phyloP scores from a whole-genome alignment of 2,797 vertebrate species.

The Poeciliopsis paucimaculata region DNA sequence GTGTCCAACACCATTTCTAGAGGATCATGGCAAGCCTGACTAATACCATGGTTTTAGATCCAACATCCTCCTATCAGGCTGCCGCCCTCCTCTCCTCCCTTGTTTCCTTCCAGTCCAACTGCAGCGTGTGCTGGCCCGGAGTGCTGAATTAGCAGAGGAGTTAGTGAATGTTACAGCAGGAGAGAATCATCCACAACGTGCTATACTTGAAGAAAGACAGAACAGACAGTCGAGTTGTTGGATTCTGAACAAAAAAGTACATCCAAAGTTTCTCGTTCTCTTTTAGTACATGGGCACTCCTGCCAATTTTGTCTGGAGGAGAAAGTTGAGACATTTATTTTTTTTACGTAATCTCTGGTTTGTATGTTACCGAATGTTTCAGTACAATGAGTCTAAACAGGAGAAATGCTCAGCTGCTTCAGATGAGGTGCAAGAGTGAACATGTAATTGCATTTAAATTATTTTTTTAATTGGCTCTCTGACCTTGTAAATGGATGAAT shows the following conservation, averaged over 20 bases:
- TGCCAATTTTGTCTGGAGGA: slow-evolving; percentile 47
- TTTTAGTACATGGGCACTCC: slow-evolving; percentile 45
- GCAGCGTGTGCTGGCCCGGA: slow-evolving; percentile 49
- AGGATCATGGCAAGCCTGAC: slow-evolving; percentile 55
- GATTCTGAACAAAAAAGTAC: slow-evolving; percentile 62
- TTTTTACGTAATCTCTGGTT: slow-evolving; percentile 65
- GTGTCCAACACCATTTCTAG: slow-evolving; percentile 26
- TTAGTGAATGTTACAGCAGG: slow-evolving; percentile 23
- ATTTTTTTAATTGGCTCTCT: slow-evolving; percentile 74
- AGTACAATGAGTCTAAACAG: slow-evolving; percentile 46
- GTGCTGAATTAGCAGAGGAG: slow-evolving; percentile 42
- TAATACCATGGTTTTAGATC: slow-evolving; percentile 40
- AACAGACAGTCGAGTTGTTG: slow-evolving; percentile 45
- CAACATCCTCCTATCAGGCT: slow-evolving; percentile 36
- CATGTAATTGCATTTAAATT: slow-evolving; percentile 69
- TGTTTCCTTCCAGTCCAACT: slow-evolving; percentile 39
- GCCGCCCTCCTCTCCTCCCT: slow-evolving; percentile 32
- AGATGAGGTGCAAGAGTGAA: slow-evolving; percentile 48
- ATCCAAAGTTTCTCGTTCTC: slow-evolving; percentile 59
- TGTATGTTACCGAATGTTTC: slow-evolving; percentile 59
- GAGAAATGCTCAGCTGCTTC: slow-evolving; percentile 35
- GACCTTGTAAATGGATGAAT: slow-evolving; percentile 49
- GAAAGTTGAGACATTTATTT: slow-evolving; percentile 64
- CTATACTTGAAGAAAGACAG: slow-evolving; percentile 70
- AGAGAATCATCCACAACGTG: slow-evolving; percentile 39